Conservation (phyloP, 2,113 vertebrate species). For the Semnornis frantzii region DNA sequence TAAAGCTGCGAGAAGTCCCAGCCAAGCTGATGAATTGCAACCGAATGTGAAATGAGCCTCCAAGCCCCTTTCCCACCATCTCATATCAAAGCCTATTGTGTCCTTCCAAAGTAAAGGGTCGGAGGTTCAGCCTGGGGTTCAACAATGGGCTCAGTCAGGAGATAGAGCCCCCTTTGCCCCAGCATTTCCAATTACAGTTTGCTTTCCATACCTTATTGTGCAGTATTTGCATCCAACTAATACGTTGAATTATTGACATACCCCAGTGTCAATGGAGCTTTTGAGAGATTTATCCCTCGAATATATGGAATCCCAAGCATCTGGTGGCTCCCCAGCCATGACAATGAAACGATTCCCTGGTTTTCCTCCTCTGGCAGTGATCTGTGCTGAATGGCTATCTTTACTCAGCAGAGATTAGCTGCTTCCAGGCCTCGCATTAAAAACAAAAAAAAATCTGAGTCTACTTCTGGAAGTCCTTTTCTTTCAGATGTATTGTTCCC, state of each 20-base stretch:
- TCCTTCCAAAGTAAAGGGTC: conserved; percentile 87
- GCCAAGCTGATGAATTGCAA: conserved; percentile 84
- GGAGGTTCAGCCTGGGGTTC: conserved; percentile 85
- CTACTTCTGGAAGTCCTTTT: conserved; percentile 49
- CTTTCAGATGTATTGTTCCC: conserved; percentile 34
- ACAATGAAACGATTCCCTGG: conserved; percentile 63
- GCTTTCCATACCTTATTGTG: conserved; percentile 82
- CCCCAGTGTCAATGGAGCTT: conserved; percentile 78
- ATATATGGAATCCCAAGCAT: conserved; percentile 81
- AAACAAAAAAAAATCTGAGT: background rate
- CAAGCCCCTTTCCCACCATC: conserved; percentile 89
- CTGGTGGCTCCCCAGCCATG: conserved; percentile 60
- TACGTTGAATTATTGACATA: conserved; percentile 81
- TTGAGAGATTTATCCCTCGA: conserved; percentile 73
- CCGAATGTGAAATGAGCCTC: conserved; percentile 88
- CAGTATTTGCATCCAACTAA: conserved; percentile 81
- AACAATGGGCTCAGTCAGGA: conserved; percentile 83
- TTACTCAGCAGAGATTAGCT: conserved; percentile 65
- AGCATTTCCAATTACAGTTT: conserved; percentile 81
- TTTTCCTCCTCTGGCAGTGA: conserved; percentile 50
- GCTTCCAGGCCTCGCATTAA: conserved; percentile 15
- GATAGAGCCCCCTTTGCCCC: conserved; percentile 77
- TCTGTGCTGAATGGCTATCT: conserved; percentile 56
- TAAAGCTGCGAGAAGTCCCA: conserved; percentile 83
- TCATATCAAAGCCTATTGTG: conserved; percentile 96